Base-by-base conservation (phyloP, 2,797 vertebrate genomes). In the Gymnodraco acuticeps region DNA sequence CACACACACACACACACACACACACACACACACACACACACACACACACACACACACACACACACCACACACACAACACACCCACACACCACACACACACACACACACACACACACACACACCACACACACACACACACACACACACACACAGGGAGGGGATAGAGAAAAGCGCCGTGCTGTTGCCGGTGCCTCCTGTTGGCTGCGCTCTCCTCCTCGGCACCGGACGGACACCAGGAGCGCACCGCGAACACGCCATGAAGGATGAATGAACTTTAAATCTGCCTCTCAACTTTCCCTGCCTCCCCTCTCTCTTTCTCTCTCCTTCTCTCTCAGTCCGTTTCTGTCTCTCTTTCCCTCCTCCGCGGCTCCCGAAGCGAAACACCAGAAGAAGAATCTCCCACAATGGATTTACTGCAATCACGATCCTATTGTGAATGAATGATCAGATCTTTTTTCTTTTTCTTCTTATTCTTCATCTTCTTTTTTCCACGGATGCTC, bases 241-340 rank as follows among this genome's bases (percentile, higher is more conserved):
- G 67, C 87, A 50, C 73, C 59, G 50, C 14, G 72, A 71, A 77
- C 68, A 73, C 75, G 8, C 33, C 33, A 55, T 10, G 76, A 74
- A 75, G 77, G 75, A 88, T 88, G 84, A 81, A 90, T 86, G 71
- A 91, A 93, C 89, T 93, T 92, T 89, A 83, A 89, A 87, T 84
- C 74, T 72, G 70, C 79, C 70, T 81, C 81, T 38, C 84, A 92
- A 92, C 89, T 90, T 91, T 90, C 83, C 33, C 71, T 10, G 10
- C 7, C 66, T 11, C 43, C 33, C 48, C 47, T 2, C 3, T 38
- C 52, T 42, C 14, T 16, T 1, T 1, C 17, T 31, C 14, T 54
- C 14, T 54, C 53, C 17, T 31, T 31, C 11, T 48, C 19, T 38
- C 20, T 53, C n/a, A 56, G 11, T 61, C 77, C 14, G 27, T 33